Percentiles rank a stretch among this genome's conserved stretches.
Evolutionary conservation across 2,888 invertebrate species (phyloP).

Genomic region (Drosophila kanekoi): DNA sequence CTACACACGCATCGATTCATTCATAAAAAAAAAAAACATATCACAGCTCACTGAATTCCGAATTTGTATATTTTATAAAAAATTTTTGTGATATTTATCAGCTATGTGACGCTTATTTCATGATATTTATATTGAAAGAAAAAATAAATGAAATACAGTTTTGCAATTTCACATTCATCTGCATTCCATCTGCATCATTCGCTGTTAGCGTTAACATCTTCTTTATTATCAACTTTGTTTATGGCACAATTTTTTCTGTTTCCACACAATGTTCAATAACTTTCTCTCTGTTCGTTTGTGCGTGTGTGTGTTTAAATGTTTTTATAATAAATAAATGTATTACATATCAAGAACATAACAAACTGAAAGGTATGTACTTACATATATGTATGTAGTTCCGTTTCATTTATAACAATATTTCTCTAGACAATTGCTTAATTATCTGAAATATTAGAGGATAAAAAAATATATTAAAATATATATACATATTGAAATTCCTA

Average conservation of each 20-base stretch:
- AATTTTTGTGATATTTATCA: conserved; percentile 31
- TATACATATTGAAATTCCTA: not conserved
- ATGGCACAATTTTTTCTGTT: conserved; percentile 65
- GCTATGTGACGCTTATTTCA: conserved; percentile 33
- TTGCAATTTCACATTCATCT: conserved; percentile 42
- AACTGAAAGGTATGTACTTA: conserved; percentile 58
- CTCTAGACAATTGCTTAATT: not conserved
- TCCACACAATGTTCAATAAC: conserved; percentile 35
- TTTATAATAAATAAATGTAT: conserved; percentile 12
- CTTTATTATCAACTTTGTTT: conserved; percentile 50
- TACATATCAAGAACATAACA: not conserved
- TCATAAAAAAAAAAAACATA: conserved; percentile 28
- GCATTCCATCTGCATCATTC: conserved; percentile 32
- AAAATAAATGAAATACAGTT: conserved; percentile 3
- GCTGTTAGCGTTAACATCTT: conserved; percentile 18
- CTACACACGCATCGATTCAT: conserved; percentile 46
- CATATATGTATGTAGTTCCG: conserved; percentile 14
- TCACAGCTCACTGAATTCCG: conserved; percentile 55
- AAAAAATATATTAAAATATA: not conserved
- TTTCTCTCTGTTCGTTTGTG: conserved; percentile 21
- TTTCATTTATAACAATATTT: not conserved
- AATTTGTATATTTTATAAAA: conserved; percentile 16
- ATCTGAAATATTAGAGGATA: not conserved
- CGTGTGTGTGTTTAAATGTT: conserved; percentile 31
- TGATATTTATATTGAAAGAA: conserved; percentile 19